Base-by-base conservation (phyloP, 2,113 vertebrate genomes). In the Antechinus flavipes region DNA sequence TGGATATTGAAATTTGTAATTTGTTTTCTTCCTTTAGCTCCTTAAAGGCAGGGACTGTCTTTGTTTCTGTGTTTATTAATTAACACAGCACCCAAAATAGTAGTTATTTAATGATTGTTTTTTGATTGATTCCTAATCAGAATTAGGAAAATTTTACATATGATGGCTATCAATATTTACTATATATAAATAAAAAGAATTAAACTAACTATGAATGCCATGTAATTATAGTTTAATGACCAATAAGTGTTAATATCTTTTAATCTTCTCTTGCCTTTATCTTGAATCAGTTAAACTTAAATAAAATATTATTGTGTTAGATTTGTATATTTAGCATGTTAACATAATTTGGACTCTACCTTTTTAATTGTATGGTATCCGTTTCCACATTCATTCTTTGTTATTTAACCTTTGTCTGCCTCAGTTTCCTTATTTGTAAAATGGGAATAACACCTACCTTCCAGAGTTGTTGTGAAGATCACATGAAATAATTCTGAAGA, bases 321-420 rank as follows among this genome's bases (percentile, higher is more conserved):
- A 91, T 96, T 92, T 94, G 22, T 95, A 1, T 61, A 90, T 5
- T 91, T 92, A 30, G 46, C 91, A 95, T 25, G 89, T 93, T 76
- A 93, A 58, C 68, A 95, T 94, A 90, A 47, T n/a, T 97, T 55
- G 50, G 35, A 27, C 50, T 25, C 68, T 94, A 68, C 19, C 89
- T 16, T 95, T 93, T 93, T 91, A 93, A 93, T 84, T 94, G 90
- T 26, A 47, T 50, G 2, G 11, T 30, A 91, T 6, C 35, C 54
- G 30, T 94, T 26, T 91, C 35, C 30, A 76, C 14, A 76, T n/a
- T n/a, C 30, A 35, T 76, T n/a, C 35, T n/a, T 76, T 76, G 14
- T 76, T n/a, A n/a, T 30, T n/a, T 76, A 76, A 76, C 14, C 35
- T n/a, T 14, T 76, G 12, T 35, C 30, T 35, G 4, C 14, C 61